Evolutionary conservation across 2,797 vertebrate species (phyloP).

Genomic region (Gymnothorax javanicus): DNA sequence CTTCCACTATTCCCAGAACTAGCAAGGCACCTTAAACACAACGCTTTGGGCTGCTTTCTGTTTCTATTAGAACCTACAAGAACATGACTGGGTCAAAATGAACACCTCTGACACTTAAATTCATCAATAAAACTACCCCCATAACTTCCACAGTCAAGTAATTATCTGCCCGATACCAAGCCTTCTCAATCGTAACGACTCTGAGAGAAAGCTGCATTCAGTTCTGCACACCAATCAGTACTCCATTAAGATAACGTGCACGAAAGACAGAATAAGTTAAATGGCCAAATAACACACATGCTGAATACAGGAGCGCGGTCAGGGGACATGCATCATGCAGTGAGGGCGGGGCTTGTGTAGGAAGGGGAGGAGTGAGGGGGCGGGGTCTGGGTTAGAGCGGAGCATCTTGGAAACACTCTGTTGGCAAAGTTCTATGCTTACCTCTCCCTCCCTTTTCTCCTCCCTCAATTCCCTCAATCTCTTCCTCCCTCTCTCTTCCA

Average conservation of each 20-base stretch:
- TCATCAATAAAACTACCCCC: neutral
- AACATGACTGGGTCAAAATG: neutral
- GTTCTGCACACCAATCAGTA: neutral
- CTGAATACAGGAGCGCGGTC: neutral
- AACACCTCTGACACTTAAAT: too few relatives aligned
- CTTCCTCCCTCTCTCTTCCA: neutral
- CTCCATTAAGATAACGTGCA: neutral
- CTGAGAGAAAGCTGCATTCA: neutral
- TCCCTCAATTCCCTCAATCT: neutral
- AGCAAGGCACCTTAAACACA: too few relatives aligned
- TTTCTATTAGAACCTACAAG: neutral
- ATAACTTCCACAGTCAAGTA: neutral
- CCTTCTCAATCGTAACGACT: neutral
- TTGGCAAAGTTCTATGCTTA: neutral
- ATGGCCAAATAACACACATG: conserved; percentile 7
- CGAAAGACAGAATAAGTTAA: neutral
- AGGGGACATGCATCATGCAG: conserved; percentile 61
- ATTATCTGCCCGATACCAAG: neutral
- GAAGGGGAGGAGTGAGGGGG: neutral
- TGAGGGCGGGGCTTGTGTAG: conserved; percentile 38
- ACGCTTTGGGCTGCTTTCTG: neutral
- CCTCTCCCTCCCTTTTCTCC: too few relatives aligned
- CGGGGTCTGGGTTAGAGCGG: conserved; percentile 58
- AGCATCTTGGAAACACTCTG: conserved; percentile 45
- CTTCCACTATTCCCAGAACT: too few relatives aligned